Conservation (phyloP, 2,888 invertebrate genomes). For the Laspeyria flexula region DNA sequence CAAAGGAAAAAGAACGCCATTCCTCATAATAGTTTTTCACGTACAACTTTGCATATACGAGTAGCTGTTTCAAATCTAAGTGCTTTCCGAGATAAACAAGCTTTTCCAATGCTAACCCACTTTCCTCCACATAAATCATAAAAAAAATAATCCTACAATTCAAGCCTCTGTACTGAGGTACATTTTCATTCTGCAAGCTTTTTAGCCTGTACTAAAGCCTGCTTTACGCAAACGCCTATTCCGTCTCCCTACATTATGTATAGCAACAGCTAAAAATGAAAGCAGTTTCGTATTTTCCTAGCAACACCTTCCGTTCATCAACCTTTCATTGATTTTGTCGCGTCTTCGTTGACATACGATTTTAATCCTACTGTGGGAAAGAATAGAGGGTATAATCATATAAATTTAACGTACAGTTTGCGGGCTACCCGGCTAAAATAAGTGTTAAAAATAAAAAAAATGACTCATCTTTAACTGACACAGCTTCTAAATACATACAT, state of each 20-base stretch:
- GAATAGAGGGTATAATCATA: conserved; percentile 5
- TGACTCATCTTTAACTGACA: no score
- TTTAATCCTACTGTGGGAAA: conserved; percentile 7
- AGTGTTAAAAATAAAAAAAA: conserved; percentile 22
- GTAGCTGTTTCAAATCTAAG: background rate
- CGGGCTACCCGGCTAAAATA: conserved; percentile 18
- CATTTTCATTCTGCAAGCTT: background rate
- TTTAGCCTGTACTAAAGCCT: background rate
- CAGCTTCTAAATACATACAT: no score
- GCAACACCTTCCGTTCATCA: conserved; percentile 52
- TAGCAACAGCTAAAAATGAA: conserved; percentile 29
- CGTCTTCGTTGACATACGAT: conserved; percentile 13
- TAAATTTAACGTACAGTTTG: conserved; percentile 3
- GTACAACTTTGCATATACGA: background rate
- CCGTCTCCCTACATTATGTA: conserved; percentile 22
- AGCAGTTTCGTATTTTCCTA: conserved; percentile 40
- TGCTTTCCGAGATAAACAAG: background rate
- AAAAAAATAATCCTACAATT: background rate
- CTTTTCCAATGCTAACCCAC: background rate
- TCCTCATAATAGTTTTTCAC: background rate
- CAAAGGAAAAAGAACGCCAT: no score
- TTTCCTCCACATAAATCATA: background rate
- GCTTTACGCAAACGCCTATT: background rate
- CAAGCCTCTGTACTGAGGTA: background rate
- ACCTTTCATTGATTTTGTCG: conserved; percentile 56